Evolutionary conservation across 2,797 vertebrate genomes (phyloP), one percentile per base, ranked within the genome.

Genomic region (Decapterus maruadsi): DNA sequence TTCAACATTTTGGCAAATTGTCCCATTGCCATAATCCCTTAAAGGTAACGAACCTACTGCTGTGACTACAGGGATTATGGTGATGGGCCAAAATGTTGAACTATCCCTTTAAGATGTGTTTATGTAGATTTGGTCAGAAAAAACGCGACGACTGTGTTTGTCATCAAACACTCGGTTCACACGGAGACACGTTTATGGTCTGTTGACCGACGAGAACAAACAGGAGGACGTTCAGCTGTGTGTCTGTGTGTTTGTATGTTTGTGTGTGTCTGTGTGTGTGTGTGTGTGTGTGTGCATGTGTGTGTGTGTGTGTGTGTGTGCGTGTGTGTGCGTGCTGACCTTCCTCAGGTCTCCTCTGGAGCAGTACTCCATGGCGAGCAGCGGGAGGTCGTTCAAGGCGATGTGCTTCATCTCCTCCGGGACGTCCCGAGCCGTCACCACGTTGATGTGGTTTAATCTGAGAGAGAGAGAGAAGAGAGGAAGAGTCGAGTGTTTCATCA

Each of bases 321-420:
- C 6, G 31, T 34, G 31, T 34, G 31, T 34, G 31, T 34, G 31
- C 1, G 4, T 0, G 5, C 83, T 88, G 65, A 98, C 98, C 96
- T 99, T 99, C 74, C 98, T 95, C 72, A 99, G 95, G 91, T 99
- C 98, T 70, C 98, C 98, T 65, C 94, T 96, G 26, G 97, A 98
- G 90, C 98, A 99, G 80, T 97, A 99, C 87, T 99, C 98, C 98
- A 99, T 99, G 67, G 97, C 97, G 87, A 99, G 91, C 64, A 99
- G 96, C 19, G 98, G 98, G 71, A 99, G 97, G 12, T 97, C 96
- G 0, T 99, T 99, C 78, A 99, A 95, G 61, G 95, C 93, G 68
- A 99, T 96, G 77, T 93, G 91, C 60, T 92, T 93, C 90, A 99
- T 94, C 88, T 99, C 97, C 45, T 97, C 96, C 0, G 98, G 98